These are phyloP conservation scores for Eupithecia pulchellata DNA, from an alignment of 2,888 invertebrate genomes.

Conservation along the genomic window DNA sequence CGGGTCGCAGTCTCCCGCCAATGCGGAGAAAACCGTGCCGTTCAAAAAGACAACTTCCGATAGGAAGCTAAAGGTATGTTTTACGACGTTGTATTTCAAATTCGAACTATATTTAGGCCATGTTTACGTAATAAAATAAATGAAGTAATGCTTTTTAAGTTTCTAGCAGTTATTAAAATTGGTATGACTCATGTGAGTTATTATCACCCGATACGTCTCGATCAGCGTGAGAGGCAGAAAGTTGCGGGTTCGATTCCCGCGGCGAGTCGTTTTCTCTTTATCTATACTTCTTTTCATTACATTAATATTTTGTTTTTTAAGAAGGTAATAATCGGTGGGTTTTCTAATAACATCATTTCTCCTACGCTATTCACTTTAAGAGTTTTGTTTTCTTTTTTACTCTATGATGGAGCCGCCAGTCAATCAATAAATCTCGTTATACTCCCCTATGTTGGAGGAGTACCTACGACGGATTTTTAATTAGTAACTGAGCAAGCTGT, in stretches of 20 bases:
- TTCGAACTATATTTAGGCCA: neutral
- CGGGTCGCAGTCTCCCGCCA: conserved; percentile 77
- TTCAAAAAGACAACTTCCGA: conserved; percentile 93
- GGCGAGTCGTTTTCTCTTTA: neutral
- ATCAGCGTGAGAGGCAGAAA: neutral
- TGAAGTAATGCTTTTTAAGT: neutral
- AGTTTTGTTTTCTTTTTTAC: neutral
- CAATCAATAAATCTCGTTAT: neutral
- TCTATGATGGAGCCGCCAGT: too few relatives aligned
- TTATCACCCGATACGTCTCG: neutral
- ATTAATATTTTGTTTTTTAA: neutral
- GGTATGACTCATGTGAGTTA: neutral
- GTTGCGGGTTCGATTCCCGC: neutral
- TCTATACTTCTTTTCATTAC: too few relatives aligned
- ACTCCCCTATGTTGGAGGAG: neutral
- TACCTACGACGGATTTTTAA: neutral
- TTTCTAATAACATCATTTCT: neutral
- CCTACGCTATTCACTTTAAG: neutral
- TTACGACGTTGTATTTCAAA: neutral
- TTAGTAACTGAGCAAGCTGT: neutral
- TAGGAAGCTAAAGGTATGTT: conserved; percentile 89
- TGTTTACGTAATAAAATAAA: too few relatives aligned
- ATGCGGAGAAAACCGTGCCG: conserved; percentile 83
- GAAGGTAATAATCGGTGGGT: neutral
- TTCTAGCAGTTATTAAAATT: neutral